These are phyloP conservation scores for Dolichoris vasculosae DNA, from an alignment of 1,140 invertebrate species.

Conservation along the genomic window DNA sequence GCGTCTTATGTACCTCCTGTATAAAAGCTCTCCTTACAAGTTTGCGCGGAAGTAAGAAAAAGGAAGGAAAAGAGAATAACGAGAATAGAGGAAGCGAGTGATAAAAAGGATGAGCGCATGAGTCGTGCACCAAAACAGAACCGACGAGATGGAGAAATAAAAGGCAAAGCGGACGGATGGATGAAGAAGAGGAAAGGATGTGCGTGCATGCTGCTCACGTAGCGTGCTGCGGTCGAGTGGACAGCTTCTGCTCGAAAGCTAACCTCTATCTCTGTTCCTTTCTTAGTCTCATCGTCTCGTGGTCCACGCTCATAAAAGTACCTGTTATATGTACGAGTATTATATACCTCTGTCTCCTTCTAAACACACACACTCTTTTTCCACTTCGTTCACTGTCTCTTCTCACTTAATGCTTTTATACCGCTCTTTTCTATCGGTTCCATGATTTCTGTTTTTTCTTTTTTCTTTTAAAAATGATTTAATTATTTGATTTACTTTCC, in stretches of 20 bases:
- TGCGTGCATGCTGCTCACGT: conserved; percentile 72
- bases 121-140: conserved; percentile 41
- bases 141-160: background rate
- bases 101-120: conserved; percentile 24
- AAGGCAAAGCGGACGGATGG: background rate
- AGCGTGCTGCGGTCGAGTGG: conserved; percentile 19
- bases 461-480: too few relatives aligned
- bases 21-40: conserved; percentile 20
- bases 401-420: background rate
- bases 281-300: conserved; percentile 18
- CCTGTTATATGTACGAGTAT: background rate
- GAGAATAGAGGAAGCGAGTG: conserved; percentile 22
- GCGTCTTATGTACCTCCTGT: conserved; percentile 2
- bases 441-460: too few relatives aligned
- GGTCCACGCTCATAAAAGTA: conserved; percentile 5
- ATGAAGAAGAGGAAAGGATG: conserved; percentile 53
- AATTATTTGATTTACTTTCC: too few relatives aligned
- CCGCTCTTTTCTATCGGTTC: background rate
- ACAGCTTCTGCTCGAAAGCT: conserved; percentile 18
- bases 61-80: conserved; percentile 3
- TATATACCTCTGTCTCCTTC: background rate
- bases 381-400: background rate
- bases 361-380: conserved; percentile 18
- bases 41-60: conserved; percentile 1
- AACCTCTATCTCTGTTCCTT: conserved; percentile 41